Base-by-base conservation (phyloP, 2,888 invertebrate species). In the Lycaena phlaeas region DNA sequence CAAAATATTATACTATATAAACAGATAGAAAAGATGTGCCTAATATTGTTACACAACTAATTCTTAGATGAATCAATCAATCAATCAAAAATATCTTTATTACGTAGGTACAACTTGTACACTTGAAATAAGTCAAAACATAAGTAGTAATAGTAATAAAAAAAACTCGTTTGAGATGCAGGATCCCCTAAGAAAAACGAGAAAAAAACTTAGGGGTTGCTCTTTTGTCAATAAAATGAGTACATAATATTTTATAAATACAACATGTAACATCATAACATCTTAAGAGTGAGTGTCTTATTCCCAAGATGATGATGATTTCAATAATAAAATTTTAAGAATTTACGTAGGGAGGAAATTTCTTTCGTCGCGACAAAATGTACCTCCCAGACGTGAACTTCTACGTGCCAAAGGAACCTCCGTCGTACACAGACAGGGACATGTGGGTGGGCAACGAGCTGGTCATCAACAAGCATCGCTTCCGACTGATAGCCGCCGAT, bases 381-480 rank as follows among this genome's bases (percentile, higher is more conserved):
- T 87, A 89, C 42, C 79, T 94, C 40, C 93, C 93, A 0, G 90
- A 90, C 3, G 90, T 92, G 49, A 87, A 93, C 14, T 86, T 90
- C 61, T 91, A 88, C 56, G 86, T 88, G 29, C 89, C 90, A 4
- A 87, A 90, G 51, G 89, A 91, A 28, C 95, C 96, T 0, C 85
- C 88, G 3, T 88, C 88, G 50, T 96, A 93, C 66, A 88, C 89
- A 0, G 89, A 94, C 4, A 86, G 89, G 51, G 92, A 97, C 65
- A 92, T 97, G 82, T 94, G 90, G 79, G 87, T 97, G 14, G 97
- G 97, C 1, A 92, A 93, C 14, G 88, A 87, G 30, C 58, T 97
- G 30, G 89, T 90, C 27, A 86, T 97, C 11, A 92, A 92, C 62
- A 89, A 90, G 50, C 95, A 94, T 59, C 72, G 89, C 34, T 97